A percentile compares a stretch with the other conserved stretches of the same genome.
Evolutionary conservation across 2,113 vertebrate genomes (phyloP).

Genomic region (Gobiocypris rarus): DNA sequence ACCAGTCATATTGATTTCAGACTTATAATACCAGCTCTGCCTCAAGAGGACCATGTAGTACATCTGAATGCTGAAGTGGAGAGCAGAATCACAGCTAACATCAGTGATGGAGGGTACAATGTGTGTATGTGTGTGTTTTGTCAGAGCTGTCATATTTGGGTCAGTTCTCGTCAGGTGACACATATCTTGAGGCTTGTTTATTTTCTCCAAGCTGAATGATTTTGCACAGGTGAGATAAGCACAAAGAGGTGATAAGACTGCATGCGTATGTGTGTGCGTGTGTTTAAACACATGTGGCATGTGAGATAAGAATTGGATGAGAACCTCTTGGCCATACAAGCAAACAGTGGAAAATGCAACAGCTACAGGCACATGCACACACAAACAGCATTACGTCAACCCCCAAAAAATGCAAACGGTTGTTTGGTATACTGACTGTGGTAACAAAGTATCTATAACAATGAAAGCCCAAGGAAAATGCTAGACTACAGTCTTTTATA

Average conservation of each 20-base stretch:
- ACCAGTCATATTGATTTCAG: slow-evolving; percentile 36
- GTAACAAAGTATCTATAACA: neutral
- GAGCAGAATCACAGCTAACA: neutral
- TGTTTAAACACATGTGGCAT: slow-evolving; percentile 37
- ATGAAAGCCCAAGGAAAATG: neutral
- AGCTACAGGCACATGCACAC: slow-evolving; percentile 7
- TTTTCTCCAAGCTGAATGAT: slow-evolving; percentile 38
- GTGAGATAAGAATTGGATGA: slow-evolving; percentile 46
- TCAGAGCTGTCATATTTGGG: slow-evolving; percentile 34
- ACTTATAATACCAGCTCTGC: slow-evolving; percentile 16
- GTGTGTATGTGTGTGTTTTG: slow-evolving; percentile 20
- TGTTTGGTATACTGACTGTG: neutral
- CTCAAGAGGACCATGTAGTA: slow-evolving; percentile 7
- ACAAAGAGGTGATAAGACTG: slow-evolving; percentile 23
- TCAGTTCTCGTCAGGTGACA: slow-evolving; percentile 36
- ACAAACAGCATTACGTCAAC: slow-evolving; percentile 24
- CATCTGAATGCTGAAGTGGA: slow-evolving; percentile 24
- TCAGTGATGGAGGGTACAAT: neutral
- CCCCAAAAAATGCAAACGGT: neutral
- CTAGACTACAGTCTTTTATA: neutral
- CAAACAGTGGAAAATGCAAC: neutral
- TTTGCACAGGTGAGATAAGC: slow-evolving; percentile 51
- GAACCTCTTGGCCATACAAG: slow-evolving; percentile 29
- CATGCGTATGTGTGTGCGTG: slow-evolving; percentile 11
- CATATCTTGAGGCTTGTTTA: slow-evolving; percentile 32